A percentile compares a stretch with the other conserved stretches of the same genome.
Evolutionary conservation across 2,113 vertebrate species (phyloP).

Genomic region (Heliornis fulica): DNA sequence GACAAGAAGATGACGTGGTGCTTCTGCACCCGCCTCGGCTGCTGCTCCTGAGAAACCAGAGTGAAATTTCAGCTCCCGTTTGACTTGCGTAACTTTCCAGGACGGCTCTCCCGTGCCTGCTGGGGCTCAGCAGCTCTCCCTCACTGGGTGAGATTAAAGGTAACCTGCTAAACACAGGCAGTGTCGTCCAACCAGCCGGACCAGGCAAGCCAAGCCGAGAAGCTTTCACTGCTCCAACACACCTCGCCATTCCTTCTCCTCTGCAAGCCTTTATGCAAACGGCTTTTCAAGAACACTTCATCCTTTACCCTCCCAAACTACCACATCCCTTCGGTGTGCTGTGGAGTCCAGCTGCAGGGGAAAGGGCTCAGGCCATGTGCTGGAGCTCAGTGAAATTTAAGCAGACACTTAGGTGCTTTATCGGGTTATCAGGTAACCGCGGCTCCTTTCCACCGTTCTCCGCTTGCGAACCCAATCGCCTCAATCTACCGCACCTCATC

Average conservation of each 20-base stretch:
- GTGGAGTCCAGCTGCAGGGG: background rate
- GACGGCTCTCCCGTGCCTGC: background rate
- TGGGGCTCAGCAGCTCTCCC: background rate
- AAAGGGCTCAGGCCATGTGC: accelerated
- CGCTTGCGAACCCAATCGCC: background rate
- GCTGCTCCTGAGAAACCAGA: background rate
- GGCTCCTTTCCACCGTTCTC: background rate
- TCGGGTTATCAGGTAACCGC: background rate
- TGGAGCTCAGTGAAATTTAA: background rate
- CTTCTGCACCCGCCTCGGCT: background rate
- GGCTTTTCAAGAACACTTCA: background rate
- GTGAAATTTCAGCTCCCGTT: background rate
- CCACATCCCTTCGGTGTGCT: background rate
- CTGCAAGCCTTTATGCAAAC: background rate
- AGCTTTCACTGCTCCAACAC: background rate
- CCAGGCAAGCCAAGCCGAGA: background rate
- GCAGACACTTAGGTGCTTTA: too few relatives aligned
- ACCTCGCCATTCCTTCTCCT: background rate
- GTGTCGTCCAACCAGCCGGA: background rate
- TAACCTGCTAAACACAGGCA: background rate
- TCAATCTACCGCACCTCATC: too few relatives aligned
- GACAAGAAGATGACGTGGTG: background rate
- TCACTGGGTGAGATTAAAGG: background rate
- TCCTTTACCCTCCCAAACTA: background rate
- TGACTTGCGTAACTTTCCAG: background rate